These are phyloP conservation scores for Nycticryphes semicollaris DNA, from an alignment of 2,113 vertebrate genomes.

Conservation along the genomic window DNA sequence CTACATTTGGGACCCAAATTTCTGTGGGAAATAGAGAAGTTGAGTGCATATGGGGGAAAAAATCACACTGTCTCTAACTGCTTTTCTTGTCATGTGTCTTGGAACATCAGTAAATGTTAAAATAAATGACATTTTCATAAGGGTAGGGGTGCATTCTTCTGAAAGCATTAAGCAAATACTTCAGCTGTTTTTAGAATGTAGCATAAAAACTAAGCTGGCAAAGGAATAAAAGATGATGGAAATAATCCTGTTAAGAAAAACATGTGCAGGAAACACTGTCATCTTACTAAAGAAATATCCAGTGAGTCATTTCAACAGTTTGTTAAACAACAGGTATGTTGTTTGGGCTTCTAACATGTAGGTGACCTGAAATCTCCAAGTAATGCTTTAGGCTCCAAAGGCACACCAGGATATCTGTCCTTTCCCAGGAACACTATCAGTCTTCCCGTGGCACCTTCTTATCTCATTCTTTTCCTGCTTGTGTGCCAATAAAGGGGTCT, in stretches of 20 bases:
- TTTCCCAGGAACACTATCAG: background rate
- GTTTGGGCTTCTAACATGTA: background rate
- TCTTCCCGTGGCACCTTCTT: background rate
- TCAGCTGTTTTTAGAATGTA: background rate
- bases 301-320: background rate
- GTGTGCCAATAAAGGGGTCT: background rate
- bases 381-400: background rate
- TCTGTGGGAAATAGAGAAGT: background rate
- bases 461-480: background rate
- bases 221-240: background rate
- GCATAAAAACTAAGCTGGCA: background rate
- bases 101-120: background rate
- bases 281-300: background rate
- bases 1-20: background rate
- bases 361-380: background rate
- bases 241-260: background rate
- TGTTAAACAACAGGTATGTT: background rate
- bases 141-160: background rate
- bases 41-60: background rate
- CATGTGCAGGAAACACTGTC: background rate
- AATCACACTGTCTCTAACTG: background rate
- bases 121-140: background rate
- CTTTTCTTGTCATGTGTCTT: slow-evolving; percentile 11
- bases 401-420: background rate
- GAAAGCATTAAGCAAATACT: background rate